These are phyloP conservation scores for Diplosoma virens DNA, from an alignment of 23 tunicate species.

Conservation along the genomic window DNA sequence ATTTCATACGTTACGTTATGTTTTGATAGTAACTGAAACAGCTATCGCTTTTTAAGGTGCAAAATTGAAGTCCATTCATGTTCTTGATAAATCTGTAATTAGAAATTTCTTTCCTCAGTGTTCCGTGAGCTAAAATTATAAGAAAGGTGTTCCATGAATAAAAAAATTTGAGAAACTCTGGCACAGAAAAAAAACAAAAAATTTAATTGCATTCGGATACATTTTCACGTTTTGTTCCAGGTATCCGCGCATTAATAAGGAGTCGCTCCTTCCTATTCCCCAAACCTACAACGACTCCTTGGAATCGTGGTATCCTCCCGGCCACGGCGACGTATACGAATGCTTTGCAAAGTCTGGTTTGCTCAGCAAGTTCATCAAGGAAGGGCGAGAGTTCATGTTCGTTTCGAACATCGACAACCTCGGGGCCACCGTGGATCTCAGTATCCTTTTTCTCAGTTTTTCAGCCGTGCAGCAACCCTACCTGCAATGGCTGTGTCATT, in stretches of 20 bases:
- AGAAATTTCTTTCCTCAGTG: no score
- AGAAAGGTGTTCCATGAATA: no score
- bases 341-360: conserved; percentile 77
- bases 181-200: no score
- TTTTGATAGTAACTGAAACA: no score
- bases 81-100: no score
- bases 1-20: no score
- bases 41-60: background rate
- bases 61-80: no score
- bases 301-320: conserved; percentile 98
- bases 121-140: no score
- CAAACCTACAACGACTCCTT: conserved; percentile 62
- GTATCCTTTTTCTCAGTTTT: conserved; percentile 41
- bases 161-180: no score
- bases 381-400: conserved; percentile 85
- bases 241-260: conserved; percentile 97
- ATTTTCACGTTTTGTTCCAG: background rate
- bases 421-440: conserved; percentile 91
- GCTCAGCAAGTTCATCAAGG: conserved; percentile 56
- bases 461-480: no score
- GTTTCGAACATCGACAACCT: conserved; percentile 98
- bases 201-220: no score
- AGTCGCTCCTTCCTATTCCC: conserved; percentile 85
- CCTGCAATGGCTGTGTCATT: no score
- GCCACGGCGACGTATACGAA: conserved; percentile 96